Conservation (phyloP, 92 coral and sea anemone genomes). For the Porites rus region DNA sequence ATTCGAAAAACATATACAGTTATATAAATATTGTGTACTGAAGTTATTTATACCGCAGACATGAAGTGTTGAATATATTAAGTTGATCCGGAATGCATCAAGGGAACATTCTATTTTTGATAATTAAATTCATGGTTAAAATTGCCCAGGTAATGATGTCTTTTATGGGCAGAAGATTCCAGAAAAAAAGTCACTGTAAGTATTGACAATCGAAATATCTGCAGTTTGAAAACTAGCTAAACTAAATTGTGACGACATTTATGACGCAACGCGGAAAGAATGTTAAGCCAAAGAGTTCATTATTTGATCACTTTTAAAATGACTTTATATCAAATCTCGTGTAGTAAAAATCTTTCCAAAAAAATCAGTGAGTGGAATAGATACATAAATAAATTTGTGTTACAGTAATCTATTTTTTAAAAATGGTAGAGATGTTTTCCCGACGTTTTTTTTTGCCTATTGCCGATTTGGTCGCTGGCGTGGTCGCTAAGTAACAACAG, state of each 20-base stretch:
- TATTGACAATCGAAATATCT: neutral
- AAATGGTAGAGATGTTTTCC: too few relatives aligned
- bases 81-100: neutral
- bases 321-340: neutral
- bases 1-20: neutral
- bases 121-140: neutral
- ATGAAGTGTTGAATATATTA: neutral
- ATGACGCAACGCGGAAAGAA: constrained; percentile 30
- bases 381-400: neutral
- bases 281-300: neutral
- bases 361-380: neutral
- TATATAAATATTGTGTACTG: neutral
- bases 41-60: neutral
- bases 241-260: neutral
- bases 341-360: neutral
- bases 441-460: too few relatives aligned
- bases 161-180: constrained; percentile 2
- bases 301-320: neutral
- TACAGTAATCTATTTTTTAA: neutral
- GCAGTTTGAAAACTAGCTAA: neutral
- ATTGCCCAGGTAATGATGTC: neutral
- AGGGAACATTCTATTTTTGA: neutral
- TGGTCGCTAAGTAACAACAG: constrained; percentile 21
- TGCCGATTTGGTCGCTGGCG: constrained; percentile 1
- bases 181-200: neutral